Evolutionary conservation across 1,140 invertebrate species (phyloP), one percentile per base, ranked within the genome.

Genomic region (Doryteuthis pealeii): DNA sequence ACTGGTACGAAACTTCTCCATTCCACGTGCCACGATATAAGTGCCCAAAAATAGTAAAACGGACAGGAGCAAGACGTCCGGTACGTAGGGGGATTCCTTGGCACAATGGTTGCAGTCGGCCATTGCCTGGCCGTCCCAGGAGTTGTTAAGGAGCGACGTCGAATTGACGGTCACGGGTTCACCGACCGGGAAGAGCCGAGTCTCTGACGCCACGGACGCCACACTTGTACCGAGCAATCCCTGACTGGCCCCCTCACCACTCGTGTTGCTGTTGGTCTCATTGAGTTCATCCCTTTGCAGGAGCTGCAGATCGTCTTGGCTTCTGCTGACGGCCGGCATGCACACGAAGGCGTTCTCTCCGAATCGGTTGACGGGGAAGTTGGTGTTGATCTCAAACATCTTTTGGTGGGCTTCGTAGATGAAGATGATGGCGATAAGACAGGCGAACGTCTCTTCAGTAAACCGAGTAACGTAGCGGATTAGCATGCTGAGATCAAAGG

Each of bases 401-500:
- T 91, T 92, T 75, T 89, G 87, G 75, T 91, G 87, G 85, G 97
- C 96, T 91, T 99, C 98, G 86, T 96, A 97, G 86, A 99, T 98
- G 88, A 99, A 99, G 84, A 99, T 99, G 79, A 99, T 93, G 2
- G 97, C 97, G 83, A 99, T 99, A 6, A 99, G 90, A 0, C 95
- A 97, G 31, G 98, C 98, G 88, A 99, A 99, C 87, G 97, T 98
- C 90, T 99, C 98, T 89, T 99, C 98, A 0, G 98, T 99, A 87
- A 99, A 99, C n/a, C 98, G 92, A 12, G 98, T 99, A 74, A 99
- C 99, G 86, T 98, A 99, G 85, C 96, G 98, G 28, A 99, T 97
- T 71, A 99, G 91, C 73, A 96, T 95, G 86, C 96, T 97, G 1
- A 96, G 95, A 89, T 99, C 98, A 22, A 98, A 92, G 3, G 96